Percentiles rank a stretch among this genome's conserved stretches.
phyloP scores from a whole-genome alignment of 2,113 vertebrate genomes.

The Eulemur macaco region DNA sequence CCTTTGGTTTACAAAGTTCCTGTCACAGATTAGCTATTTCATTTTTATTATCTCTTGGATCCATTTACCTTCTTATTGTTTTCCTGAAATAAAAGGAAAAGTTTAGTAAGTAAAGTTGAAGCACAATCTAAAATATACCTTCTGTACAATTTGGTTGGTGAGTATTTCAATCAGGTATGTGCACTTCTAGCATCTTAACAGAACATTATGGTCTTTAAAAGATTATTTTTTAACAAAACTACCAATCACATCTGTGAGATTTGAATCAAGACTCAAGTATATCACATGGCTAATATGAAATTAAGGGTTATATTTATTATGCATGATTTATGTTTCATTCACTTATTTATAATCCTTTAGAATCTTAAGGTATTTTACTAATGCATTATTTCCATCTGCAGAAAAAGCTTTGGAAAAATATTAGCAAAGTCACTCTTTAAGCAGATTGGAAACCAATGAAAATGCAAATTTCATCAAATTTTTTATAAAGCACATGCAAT shows the following conservation, averaged over 20 bases:
- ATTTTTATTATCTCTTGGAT: background rate
- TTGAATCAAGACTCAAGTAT: background rate
- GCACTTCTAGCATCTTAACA: background rate
- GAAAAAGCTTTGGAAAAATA: constrained; percentile 20
- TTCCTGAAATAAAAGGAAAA: background rate
- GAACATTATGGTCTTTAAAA: background rate
- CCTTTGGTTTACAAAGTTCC: background rate
- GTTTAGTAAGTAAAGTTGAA: background rate
- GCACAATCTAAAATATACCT: background rate
- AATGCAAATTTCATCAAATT: constrained; percentile 56
- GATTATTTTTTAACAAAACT: background rate
- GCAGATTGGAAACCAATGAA: constrained; percentile 57
- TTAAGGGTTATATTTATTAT: background rate
- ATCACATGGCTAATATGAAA: background rate
- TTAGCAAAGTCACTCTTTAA: background rate
- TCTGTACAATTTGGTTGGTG: background rate
- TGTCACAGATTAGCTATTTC: background rate
- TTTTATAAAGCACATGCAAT: background rate
- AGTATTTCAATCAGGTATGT: background rate
- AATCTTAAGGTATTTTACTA: background rate
- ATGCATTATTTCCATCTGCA: constrained; percentile 32
- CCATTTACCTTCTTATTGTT: background rate
- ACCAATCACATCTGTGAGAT: background rate
- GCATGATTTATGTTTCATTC: background rate
- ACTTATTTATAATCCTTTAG: background rate